These are phyloP conservation scores for Agapostemon virescens DNA, from an alignment of 2,888 invertebrate genomes.

Conservation along the genomic window DNA sequence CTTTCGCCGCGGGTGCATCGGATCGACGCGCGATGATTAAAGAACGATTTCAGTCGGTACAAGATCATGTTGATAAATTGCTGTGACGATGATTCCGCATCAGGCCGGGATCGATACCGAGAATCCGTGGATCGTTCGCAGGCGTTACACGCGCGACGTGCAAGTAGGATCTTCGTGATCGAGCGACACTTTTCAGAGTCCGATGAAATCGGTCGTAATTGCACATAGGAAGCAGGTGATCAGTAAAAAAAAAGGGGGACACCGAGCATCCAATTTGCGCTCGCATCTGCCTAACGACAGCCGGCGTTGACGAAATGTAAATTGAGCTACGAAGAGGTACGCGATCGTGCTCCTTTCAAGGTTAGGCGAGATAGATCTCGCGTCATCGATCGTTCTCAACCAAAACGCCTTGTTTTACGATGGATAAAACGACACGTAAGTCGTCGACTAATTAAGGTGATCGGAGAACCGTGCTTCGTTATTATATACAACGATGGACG, in stretches of 20 bases:
- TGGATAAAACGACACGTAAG: not conserved
- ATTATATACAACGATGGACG: not conserved
- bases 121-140: slow-evolving; percentile 52
- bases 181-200: slow-evolving; percentile 72
- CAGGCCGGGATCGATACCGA: slow-evolving; percentile 20
- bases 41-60: slow-evolving; percentile 37
- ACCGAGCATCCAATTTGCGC: slow-evolving; percentile 75
- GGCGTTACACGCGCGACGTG: slow-evolving; percentile 51
- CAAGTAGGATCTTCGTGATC: slow-evolving; percentile 63
- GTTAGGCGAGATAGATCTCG: slow-evolving; percentile 27
- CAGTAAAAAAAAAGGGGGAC: slow-evolving; percentile 59
- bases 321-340: slow-evolving; percentile 62
- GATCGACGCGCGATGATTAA: slow-evolving; percentile 21
- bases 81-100: slow-evolving; percentile 36
- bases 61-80: slow-evolving; percentile 43
- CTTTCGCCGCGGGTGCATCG: slow-evolving; percentile 5
- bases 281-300: slow-evolving; percentile 78
- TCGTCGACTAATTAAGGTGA: slow-evolving; percentile 21
- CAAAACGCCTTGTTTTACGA: not conserved
- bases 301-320: slow-evolving; percentile 78
- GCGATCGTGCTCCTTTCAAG: slow-evolving; percentile 39
- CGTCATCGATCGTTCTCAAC: slow-evolving; percentile 21
- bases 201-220: slow-evolving; percentile 76
- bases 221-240: slow-evolving; percentile 74
- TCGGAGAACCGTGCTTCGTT: not conserved